Percentiles rank a stretch among this genome's conserved stretches.
Conservation (phyloP, 2,797 vertebrate genomes). For the Alfaro cultratus region DNA sequence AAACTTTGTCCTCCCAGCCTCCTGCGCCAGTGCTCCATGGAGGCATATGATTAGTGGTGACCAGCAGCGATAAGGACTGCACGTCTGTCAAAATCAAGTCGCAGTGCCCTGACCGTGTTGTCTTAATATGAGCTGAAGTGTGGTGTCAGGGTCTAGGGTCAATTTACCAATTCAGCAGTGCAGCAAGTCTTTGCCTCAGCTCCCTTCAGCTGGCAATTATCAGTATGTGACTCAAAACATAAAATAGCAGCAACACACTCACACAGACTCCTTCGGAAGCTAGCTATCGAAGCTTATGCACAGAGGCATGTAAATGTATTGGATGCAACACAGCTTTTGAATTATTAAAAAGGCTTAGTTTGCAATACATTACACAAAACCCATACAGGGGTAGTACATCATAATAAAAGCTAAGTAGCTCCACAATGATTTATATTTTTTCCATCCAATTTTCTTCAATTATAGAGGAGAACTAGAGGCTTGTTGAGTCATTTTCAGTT, state of each 20-base stretch:
- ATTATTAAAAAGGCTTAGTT: slow-evolving; percentile 47
- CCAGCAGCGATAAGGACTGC: slow-evolving; percentile 72
- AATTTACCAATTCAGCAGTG: slow-evolving; percentile 72
- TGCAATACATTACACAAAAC: slow-evolving; percentile 26
- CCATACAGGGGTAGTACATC: slow-evolving; percentile 12
- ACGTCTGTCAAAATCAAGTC: slow-evolving; percentile 77
- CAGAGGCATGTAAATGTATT: slow-evolving; percentile 49
- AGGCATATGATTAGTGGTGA: slow-evolving; percentile 68
- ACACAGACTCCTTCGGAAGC: slow-evolving; percentile 53
- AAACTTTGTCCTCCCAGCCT: slow-evolving; percentile 58
- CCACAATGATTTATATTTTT: slow-evolving; percentile 14
- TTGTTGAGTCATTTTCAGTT: slow-evolving; percentile 56
- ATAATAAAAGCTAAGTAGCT: slow-evolving; percentile 27
- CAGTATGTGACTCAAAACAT: slow-evolving; percentile 70
- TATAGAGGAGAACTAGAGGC: slow-evolving; percentile 29
- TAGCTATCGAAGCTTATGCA: slow-evolving; percentile 35
- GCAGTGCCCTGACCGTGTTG: slow-evolving; percentile 54
- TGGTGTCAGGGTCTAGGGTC: slow-evolving; percentile 75
- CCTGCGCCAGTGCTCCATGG: slow-evolving; percentile 58
- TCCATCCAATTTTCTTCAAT: slow-evolving; percentile 37
- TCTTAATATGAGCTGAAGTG: slow-evolving; percentile 76
- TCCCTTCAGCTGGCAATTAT: slow-evolving; percentile 76
- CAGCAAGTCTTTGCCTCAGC: slow-evolving; percentile 74
- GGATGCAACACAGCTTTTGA: slow-evolving; percentile 28
- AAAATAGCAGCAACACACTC: slow-evolving; percentile 65